Conservation (phyloP, 2,797 vertebrate genomes). For the Allobates femoralis region DNA sequence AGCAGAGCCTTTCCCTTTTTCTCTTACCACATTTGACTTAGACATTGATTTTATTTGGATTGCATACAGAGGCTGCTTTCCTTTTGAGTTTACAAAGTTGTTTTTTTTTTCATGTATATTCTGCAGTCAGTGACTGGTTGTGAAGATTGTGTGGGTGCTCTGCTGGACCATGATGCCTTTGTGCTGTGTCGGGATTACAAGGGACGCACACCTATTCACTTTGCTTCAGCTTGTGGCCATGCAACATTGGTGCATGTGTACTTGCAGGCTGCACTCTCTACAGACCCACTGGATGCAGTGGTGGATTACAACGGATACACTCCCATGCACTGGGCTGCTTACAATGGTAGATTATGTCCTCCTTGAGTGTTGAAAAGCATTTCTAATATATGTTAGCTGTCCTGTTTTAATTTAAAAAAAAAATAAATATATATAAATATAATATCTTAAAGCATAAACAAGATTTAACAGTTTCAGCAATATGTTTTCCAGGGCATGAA, state of each 20-base stretch:
- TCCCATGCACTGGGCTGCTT: slow-evolving; percentile 96
- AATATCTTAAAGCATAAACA: background rate
- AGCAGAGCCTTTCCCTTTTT: slow-evolving; percentile 59
- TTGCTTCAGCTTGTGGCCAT: slow-evolving; percentile 91
- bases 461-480: background rate
- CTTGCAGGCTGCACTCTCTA: slow-evolving; percentile 85
- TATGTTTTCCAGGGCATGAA: slow-evolving; percentile 86
- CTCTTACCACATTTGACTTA: too few species aligned
- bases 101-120: slow-evolving; percentile 3
- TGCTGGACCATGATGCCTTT: slow-evolving; percentile 93
- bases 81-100: background rate
- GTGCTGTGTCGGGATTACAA: slow-evolving; percentile 90
- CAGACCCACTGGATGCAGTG: slow-evolving; percentile 88
- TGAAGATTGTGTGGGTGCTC: slow-evolving; percentile 89
- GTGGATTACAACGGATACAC: slow-evolving; percentile 95
- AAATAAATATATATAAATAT: too few species aligned
- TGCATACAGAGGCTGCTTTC: background rate
- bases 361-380: background rate
- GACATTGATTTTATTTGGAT: background rate
- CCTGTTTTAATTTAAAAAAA: background rate
- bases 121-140: slow-evolving; percentile 88
- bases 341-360: slow-evolving; percentile 82
- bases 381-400: background rate
- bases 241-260: slow-evolving; percentile 84
- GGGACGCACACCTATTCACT: slow-evolving; percentile 92